Conservation (phyloP, 2,888 invertebrate genomes). For the Leucoma salicis region DNA sequence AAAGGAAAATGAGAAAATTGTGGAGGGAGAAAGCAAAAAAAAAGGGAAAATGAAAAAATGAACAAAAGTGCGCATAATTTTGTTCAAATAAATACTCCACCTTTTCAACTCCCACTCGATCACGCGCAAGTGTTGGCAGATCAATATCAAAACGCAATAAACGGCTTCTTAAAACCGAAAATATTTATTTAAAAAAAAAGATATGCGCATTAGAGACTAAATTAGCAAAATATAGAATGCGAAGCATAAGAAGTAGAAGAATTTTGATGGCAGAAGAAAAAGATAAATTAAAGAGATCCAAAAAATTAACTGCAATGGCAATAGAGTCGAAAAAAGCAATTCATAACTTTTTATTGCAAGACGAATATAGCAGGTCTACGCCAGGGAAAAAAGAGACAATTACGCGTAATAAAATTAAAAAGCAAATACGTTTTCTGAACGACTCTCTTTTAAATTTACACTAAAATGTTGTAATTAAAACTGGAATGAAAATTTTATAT, state of each 20-base stretch:
- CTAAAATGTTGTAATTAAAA: constrained; percentile 9
- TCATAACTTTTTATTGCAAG: constrained; percentile 10
- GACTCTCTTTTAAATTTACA: constrained; percentile 14
- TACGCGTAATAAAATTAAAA: constrained; percentile 12
- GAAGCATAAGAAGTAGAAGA: constrained; percentile 3
- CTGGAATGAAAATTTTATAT: constrained; percentile 12
- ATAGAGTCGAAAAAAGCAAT: background rate
- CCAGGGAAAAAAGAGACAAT: constrained; percentile 22
- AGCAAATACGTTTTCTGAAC: constrained; percentile 15
- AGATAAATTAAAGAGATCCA: background rate
- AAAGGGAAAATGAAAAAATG: constrained; percentile 11
- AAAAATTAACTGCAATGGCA: background rate
- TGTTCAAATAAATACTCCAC: background rate
- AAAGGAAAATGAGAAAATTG: constrained; percentile 15
- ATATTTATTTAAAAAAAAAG: constrained; percentile 11
- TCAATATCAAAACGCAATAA: constrained; percentile 7
- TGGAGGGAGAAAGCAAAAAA: constrained; percentile 16
- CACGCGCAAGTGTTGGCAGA: constrained; percentile 8
- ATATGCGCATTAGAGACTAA: constrained; percentile 7
- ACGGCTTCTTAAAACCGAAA: constrained; percentile 9
- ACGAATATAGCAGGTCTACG: constrained; percentile 15
- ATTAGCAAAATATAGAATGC: constrained; percentile 12
- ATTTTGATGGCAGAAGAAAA: background rate
- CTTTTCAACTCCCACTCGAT: background rate
- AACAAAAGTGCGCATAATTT: constrained; percentile 2